Conservation (phyloP, 2,888 invertebrate genomes). For the Liodrosophila aerea region DNA sequence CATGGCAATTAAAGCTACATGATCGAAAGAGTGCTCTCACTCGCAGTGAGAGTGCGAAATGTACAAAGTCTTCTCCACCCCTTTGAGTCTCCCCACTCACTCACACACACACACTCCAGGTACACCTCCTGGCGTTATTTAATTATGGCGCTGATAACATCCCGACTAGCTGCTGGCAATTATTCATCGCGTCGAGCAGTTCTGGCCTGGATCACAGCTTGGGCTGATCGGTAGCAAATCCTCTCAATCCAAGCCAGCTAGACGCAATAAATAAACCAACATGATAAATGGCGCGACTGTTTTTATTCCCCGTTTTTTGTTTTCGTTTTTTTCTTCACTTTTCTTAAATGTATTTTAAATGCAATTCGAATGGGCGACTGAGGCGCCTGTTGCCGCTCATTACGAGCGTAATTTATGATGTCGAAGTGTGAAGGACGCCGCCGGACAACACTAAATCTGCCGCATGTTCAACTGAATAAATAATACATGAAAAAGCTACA, state of each 20-base stretch:
- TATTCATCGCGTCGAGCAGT: conserved; percentile 76
- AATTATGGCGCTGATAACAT: conserved; percentile 82
- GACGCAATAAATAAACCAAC: conserved; percentile 79
- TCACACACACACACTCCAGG: too few species aligned
- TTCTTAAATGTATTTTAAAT: conserved; percentile 72
- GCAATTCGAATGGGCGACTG: conserved; percentile 64
- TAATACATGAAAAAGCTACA: conserved; percentile 17
- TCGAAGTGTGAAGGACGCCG: conserved; percentile 72
- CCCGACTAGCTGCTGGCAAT: conserved; percentile 82
- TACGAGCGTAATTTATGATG: conserved; percentile 79
- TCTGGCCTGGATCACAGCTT: conserved; percentile 35
- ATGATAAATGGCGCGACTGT: conserved; percentile 79
- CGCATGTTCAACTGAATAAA: conserved; percentile 6
- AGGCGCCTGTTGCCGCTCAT: conserved; percentile 77
- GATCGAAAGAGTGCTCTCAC: conserved; percentile 6
- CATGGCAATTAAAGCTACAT: conserved; percentile 68
- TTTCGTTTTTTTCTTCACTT: too few species aligned
- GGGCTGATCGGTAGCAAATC: conserved; percentile 49
- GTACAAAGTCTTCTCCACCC: too few species aligned
- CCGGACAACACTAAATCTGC: conserved; percentile 52
- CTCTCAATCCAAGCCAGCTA: conserved; percentile 49
- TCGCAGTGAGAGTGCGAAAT: too few species aligned
- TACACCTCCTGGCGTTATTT: conserved; percentile 81
- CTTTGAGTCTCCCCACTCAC: not conserved
- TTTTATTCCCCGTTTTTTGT: conserved; percentile 42